Percentiles rank a stretch among this genome's conserved stretches.
Evolutionary conservation across 2,888 invertebrate species (phyloP).

Genomic region (Lysandra coridon): DNA sequence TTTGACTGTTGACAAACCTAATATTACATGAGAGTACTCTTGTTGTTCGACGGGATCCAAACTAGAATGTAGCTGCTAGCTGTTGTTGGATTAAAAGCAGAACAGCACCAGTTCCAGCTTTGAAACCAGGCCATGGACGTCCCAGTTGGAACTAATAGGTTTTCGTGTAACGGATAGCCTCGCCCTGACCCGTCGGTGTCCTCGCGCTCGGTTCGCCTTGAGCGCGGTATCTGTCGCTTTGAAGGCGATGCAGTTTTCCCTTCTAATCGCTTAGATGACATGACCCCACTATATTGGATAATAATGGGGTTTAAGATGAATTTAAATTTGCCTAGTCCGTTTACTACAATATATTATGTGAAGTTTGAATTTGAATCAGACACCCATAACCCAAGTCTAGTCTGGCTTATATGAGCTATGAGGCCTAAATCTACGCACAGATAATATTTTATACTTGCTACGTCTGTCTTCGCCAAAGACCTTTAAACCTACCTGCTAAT

Average conservation of each 20-base stretch:
- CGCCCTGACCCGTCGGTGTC: slow-evolving; percentile 18
- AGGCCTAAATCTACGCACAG: no score
- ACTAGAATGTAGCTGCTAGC: neutral
- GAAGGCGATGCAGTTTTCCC: slow-evolving; percentile 10
- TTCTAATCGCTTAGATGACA: slow-evolving; percentile 1
- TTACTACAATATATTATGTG: no score
- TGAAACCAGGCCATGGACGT: neutral
- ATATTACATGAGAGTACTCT: no score
- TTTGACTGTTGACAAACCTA: no score
- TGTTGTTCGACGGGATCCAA: no score
- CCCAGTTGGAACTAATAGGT: neutral
- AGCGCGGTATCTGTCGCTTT: slow-evolving; percentile 1
- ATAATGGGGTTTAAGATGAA: neutral
- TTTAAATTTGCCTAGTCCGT: no score
- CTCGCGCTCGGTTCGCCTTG: slow-evolving; percentile 15
- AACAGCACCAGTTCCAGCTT: neutral
- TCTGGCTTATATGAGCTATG: no score
- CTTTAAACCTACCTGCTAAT: no score
- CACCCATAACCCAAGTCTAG: no score
- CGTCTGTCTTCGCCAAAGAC: no score
- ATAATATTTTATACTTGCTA: no score
- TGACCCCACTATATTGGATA: neutral
- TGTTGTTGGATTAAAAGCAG: neutral
- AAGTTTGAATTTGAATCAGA: no score
- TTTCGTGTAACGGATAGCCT: slow-evolving; percentile 8